Percentiles rank a stretch among this genome's conserved stretches.
These are phyloP conservation scores for Nasonia oneida DNA, from an alignment of 2,888 invertebrate species.

Conservation along the genomic window DNA sequence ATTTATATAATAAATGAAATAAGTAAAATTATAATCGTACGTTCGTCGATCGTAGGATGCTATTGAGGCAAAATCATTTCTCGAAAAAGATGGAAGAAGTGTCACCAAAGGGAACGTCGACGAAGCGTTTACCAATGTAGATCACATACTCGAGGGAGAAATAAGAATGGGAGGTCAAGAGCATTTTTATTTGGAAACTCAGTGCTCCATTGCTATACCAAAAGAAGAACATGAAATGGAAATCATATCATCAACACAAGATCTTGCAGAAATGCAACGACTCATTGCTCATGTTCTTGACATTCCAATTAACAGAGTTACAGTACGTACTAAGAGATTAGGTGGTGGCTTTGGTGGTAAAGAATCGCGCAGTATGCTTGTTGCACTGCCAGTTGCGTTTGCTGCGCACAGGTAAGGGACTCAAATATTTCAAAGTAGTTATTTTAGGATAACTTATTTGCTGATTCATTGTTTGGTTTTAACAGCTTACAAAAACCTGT, in stretches of 20 bases:
- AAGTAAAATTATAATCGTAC: not conserved
- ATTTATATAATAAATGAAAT: not conserved
- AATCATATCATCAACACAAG: slow-evolving; percentile 89
- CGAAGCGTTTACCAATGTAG: slow-evolving; percentile 83
- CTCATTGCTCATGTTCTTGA: slow-evolving; percentile 85
- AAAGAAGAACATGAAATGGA: slow-evolving; percentile 89
- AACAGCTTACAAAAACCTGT: slow-evolving; percentile 87
- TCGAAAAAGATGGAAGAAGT: slow-evolving; percentile 81
- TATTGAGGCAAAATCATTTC: slow-evolving; percentile 86
- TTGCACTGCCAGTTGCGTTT: slow-evolving; percentile 87
- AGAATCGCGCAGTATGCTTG: slow-evolving; percentile 86
- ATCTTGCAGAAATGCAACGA: slow-evolving; percentile 87
- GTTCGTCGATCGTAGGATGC: slow-evolving; percentile 81
- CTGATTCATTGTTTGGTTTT: not conserved
- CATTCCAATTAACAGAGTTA: slow-evolving; percentile 87
- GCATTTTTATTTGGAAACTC: slow-evolving; percentile 96
- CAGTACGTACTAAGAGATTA: slow-evolving; percentile 88
- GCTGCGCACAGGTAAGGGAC: slow-evolving; percentile 84
- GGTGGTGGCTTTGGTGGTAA: slow-evolving; percentile 98
- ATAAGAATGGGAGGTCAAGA: slow-evolving; percentile 93
- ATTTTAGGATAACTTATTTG: not conserved
- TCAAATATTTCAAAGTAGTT: not conserved
- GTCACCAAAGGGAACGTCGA: slow-evolving; percentile 85
- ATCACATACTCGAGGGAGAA: slow-evolving; percentile 87
- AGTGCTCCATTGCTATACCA: slow-evolving; percentile 85